Evolutionary conservation across 92 coral and sea anemone genomes (phyloP).

Genomic region (Epizoanthus stellaris): DNA sequence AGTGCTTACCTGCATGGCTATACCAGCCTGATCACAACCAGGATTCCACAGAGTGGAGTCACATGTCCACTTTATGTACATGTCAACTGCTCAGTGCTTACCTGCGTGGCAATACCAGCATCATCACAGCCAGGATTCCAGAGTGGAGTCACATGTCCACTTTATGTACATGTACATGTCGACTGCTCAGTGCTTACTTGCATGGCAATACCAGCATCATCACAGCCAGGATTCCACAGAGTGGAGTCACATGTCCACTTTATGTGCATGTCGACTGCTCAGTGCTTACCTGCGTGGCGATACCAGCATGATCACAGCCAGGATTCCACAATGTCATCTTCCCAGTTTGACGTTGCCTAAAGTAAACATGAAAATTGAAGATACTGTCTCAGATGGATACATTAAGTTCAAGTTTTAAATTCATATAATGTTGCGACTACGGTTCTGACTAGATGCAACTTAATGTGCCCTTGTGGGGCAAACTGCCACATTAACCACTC

Average conservation of each 20-base stretch:
- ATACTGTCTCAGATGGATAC: too few relatives aligned
- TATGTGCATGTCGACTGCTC: not conserved
- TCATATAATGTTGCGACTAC: too few relatives aligned
- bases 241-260: slow-evolving; percentile 19
- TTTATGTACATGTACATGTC: not conserved
- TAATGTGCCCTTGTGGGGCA: not conserved
- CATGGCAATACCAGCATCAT: slow-evolving; percentile 97
- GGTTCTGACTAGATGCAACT: too few relatives aligned
- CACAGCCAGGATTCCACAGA: slow-evolving; percentile 99
- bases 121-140: slow-evolving; percentile 98
- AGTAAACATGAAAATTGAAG: not conserved
- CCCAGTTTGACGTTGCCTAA: slow-evolving; percentile 87
- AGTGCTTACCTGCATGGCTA: slow-evolving; percentile 86
- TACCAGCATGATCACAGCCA: slow-evolving; percentile 99
- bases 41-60: slow-evolving; percentile 85
- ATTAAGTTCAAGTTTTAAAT: too few relatives aligned
- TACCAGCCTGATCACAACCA: slow-evolving; percentile 99
- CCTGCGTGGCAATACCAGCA: slow-evolving; percentile 97
- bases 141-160: slow-evolving; percentile 20
- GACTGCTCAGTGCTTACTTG: slow-evolving; percentile 59
- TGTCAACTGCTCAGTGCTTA: not conserved
- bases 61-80: too few relatives aligned
- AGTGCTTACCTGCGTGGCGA: slow-evolving; percentile 90
- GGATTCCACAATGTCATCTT: slow-evolving; percentile 97
- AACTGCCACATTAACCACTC: not conserved